phyloP scores from a whole-genome alignment of 2,888 invertebrate species.

The Chorisops tibialis region DNA sequence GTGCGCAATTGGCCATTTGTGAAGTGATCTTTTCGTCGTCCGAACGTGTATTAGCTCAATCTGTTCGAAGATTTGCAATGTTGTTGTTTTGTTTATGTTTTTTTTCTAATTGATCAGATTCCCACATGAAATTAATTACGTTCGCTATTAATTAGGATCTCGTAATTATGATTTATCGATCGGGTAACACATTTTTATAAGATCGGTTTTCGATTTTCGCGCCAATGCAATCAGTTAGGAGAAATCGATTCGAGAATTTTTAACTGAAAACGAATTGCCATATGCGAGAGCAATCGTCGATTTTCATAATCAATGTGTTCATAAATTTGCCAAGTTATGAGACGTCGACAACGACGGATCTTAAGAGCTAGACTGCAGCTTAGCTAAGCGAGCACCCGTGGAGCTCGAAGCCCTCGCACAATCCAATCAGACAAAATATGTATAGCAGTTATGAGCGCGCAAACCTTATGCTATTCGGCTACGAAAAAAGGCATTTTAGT shows the following conservation, averaged over 20 bases:
- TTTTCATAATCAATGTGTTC: too few species aligned
- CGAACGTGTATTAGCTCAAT: background rate
- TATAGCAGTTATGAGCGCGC: too few species aligned
- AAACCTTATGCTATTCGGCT: background rate
- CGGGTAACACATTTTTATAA: background rate
- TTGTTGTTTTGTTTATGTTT: background rate
- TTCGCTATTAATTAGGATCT: conserved; percentile 9
- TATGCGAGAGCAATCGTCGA: too few species aligned
- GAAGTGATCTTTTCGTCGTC: background rate
- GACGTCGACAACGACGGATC: too few species aligned
- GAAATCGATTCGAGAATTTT: too few species aligned
- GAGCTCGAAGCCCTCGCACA: too few species aligned
- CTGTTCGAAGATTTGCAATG: background rate
- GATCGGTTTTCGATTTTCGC: background rate
- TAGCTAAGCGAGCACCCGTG: too few species aligned
- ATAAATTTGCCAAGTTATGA: too few species aligned
- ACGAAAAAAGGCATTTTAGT: conserved; percentile 26
- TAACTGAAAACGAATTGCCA: too few species aligned
- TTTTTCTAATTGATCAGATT: conserved; percentile 23
- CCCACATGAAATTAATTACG: conserved; percentile 22
- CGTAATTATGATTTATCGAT: conserved; percentile 21
- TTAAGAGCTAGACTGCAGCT: too few species aligned
- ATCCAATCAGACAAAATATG: too few species aligned
- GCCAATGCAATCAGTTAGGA: too few species aligned
- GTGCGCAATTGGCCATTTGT: background rate